These are phyloP conservation scores for Vultur gryphus DNA, from an alignment of 2,797 vertebrate genomes.

Conservation along the genomic window DNA sequence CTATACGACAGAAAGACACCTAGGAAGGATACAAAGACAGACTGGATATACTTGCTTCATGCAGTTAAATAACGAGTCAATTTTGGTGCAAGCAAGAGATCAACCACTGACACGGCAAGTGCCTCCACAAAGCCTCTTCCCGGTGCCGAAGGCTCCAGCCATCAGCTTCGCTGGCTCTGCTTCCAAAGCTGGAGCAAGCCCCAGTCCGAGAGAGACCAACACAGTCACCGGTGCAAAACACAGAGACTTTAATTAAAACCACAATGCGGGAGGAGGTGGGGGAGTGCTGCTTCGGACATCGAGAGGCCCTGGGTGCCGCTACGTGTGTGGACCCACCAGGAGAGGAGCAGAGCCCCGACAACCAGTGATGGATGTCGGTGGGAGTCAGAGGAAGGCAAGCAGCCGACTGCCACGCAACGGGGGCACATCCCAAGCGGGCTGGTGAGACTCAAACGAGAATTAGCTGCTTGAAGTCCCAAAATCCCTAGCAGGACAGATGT, in stretches of 20 bases:
- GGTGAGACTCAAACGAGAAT: not conserved
- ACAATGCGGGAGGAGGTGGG: not conserved
- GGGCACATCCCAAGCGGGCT: not conserved
- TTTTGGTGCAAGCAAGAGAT: not conserved
- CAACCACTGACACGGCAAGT: fast-evolving
- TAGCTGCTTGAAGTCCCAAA: not conserved
- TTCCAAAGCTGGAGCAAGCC: not conserved
- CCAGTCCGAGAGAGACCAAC: not conserved
- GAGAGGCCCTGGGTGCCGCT: not conserved
- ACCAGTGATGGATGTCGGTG: fast-evolving
- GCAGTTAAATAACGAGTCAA: not conserved
- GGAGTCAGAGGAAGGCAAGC: not conserved
- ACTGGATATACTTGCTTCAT: not conserved
- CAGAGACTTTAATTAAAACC: conserved; percentile 67
- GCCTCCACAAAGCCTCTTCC: not conserved
- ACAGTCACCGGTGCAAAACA: conserved; percentile 57
- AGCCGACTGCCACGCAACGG: fast-evolving
- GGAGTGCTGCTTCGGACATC: fast-evolving
- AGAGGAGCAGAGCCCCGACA: not conserved
- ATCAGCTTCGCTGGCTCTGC: not conserved
- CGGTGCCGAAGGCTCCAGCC: not conserved
- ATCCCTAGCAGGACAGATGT: not conserved
- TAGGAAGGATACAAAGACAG: not conserved
- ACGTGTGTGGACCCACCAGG: fast-evolving
- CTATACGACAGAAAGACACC: not conserved